Base-by-base conservation (phyloP, 1,140 invertebrate genomes). In the Chlorops oryzae region DNA sequence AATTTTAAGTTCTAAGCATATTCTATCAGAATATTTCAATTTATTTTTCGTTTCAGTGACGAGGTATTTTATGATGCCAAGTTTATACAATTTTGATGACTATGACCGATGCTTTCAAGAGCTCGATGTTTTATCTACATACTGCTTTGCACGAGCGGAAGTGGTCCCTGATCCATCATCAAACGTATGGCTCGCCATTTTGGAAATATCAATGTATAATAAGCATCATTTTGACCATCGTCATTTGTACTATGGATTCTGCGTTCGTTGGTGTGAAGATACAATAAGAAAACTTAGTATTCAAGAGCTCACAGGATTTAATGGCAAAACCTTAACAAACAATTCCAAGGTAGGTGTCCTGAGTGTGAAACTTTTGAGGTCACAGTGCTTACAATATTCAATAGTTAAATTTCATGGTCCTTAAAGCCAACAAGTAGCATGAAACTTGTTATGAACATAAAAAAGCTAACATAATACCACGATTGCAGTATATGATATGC, bases 161-260 rank as follows among this genome's bases (percentile, higher is more conserved):
- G 63, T 80, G 50, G 61, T 52, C 50, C 70, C 54, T 50, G 48
- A 53, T 54, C 10, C 20, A 18, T 59, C 45, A 52, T 66, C 45
- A 48, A 50, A 65, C 5, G 66, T 75, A 5, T 77, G 76, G 75
- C 45, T 59, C 3, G 70, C 72, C 44, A 75, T 79, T 58, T 49
- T 42, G 12, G 59, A 72, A 53, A 78, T 77, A 46, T 76, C 75
- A 35, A 70, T 61, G 20, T 56, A 75, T 53, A 65, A 63, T 49
- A 58, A 72, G 6, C 77, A 78, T 58, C 77, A 78, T 52, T 79
- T 73, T 25, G 73, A 78, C 45, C 77, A 79, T 60, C 74, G 73
- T 41, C 71, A 75, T 51, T 62, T 79, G 44, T 76, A 78, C 38
- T 70, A 75, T 61, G 78, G 72, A 3, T 59, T 78, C 0, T 80